phyloP scores from a whole-genome alignment of 2,113 vertebrate species.

The Galeopterus variegatus region DNA sequence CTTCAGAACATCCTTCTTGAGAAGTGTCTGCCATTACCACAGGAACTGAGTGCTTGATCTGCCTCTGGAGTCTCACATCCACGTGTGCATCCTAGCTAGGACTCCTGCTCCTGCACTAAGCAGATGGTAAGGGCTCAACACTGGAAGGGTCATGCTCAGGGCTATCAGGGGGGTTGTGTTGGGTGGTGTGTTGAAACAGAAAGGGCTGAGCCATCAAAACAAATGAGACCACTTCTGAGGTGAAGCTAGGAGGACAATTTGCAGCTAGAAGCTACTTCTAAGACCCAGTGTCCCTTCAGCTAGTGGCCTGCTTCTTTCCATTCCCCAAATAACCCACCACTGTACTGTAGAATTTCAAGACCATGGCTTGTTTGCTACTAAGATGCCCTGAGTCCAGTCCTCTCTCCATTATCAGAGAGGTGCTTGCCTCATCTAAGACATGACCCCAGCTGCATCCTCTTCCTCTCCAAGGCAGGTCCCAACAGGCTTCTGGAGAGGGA shows the following conservation, averaged over 20 bases:
- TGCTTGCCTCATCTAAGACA: not conserved
- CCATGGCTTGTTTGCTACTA: not conserved
- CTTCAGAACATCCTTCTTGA: not conserved
- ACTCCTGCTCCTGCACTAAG: not conserved
- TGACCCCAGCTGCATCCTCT: not conserved
- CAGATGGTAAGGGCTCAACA: not conserved
- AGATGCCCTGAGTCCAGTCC: not conserved
- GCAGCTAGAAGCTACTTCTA: not conserved
- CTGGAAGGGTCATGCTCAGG: not conserved
- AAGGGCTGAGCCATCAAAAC: conserved; percentile 23
- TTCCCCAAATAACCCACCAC: not conserved
- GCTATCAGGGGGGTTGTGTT: not conserved
- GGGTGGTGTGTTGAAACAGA: not conserved
- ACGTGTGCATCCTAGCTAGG: not conserved
- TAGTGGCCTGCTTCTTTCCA: not conserved
- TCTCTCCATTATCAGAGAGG: not conserved
- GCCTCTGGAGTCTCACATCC: not conserved
- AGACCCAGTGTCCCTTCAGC: not conserved
- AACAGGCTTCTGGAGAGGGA: not conserved
- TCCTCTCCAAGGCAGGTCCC: not conserved
- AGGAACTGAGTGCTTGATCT: not conserved
- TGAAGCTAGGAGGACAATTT: not conserved
- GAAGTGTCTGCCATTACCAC: not conserved
- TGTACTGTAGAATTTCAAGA: not conserved
- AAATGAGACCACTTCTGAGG: conserved; percentile 1